Conservation (phyloP, 2,888 invertebrate species). For the Urechis unicinctus region DNA sequence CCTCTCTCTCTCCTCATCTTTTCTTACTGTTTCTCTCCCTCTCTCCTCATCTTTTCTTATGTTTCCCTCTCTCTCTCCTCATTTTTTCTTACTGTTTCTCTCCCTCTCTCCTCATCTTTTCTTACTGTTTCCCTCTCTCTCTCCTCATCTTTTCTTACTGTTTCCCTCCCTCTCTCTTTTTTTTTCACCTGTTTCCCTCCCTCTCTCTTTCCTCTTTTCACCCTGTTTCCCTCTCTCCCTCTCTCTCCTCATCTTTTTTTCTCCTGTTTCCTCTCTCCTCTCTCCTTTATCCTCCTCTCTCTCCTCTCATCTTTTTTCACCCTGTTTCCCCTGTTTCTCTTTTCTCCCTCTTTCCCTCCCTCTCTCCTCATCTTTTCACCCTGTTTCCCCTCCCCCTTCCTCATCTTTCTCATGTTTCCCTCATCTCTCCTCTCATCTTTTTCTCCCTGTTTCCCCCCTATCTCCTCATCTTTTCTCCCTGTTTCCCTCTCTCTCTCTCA, state of each 20-base stretch:
- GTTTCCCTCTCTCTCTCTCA: too few species aligned
- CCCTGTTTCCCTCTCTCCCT: background rate
- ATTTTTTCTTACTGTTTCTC: too few species aligned
- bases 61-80: too few species aligned
- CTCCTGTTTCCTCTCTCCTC: background rate
- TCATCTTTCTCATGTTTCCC: background rate
- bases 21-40: too few species aligned
- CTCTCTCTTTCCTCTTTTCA: too few species aligned
- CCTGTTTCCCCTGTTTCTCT: background rate
- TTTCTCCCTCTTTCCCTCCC: background rate
- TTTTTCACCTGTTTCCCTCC: too few species aligned
- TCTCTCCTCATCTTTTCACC: background rate
- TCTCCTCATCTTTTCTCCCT: background rate
- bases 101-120: too few species aligned
- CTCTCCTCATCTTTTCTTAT: too few species aligned
- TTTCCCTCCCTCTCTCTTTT: too few species aligned
- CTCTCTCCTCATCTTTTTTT: background rate
- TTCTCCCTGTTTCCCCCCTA: background rate
- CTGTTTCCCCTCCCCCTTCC: background rate
- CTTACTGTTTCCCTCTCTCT: too few species aligned
- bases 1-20: too few species aligned
- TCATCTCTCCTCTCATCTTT: background rate
- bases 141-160: too few species aligned
- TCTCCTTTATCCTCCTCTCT: background rate
- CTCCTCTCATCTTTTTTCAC: background rate